phyloP scores from a whole-genome alignment of 2,888 invertebrate species.

The Sialis fuliginosa region DNA sequence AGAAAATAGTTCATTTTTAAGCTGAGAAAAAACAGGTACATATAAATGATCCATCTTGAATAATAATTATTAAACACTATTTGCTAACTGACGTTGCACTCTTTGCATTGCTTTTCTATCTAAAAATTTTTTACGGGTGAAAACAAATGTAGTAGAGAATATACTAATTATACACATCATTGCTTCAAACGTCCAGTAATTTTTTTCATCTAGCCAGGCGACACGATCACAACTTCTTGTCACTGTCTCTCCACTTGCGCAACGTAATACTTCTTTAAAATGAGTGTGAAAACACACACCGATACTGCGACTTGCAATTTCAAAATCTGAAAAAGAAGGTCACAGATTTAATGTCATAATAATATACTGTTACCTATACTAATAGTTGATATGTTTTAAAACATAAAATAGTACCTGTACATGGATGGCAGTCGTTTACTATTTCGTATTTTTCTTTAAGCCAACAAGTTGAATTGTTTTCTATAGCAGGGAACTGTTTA shows the following conservation, averaged over 20 bases:
- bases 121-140: constrained; percentile 44
- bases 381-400: neutral
- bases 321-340: constrained; percentile 40
- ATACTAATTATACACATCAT: constrained; percentile 47
- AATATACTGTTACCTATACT: neutral
- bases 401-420: constrained; percentile 38
- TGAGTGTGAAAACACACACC: constrained; percentile 69
- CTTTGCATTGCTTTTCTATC: constrained; percentile 47
- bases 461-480: constrained; percentile 67
- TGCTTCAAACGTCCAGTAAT: constrained; percentile 69
- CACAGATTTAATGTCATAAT: neutral
- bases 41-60: constrained; percentile 20
- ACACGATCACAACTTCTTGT: constrained; percentile 75
- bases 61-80: constrained; percentile 28
- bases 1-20: constrained; percentile 18
- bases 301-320: constrained; percentile 64
- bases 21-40: constrained; percentile 17
- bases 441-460: constrained; percentile 52
- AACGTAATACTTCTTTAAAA: constrained; percentile 66
- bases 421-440: constrained; percentile 67
- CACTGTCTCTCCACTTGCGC: constrained; percentile 63
- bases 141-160: constrained; percentile 44
- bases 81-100: constrained; percentile 53
- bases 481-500: constrained; percentile 44
- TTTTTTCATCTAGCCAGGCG: constrained; percentile 65